Base-by-base conservation (phyloP, 1,140 invertebrate genomes). In the Diorhabda sublineata region DNA sequence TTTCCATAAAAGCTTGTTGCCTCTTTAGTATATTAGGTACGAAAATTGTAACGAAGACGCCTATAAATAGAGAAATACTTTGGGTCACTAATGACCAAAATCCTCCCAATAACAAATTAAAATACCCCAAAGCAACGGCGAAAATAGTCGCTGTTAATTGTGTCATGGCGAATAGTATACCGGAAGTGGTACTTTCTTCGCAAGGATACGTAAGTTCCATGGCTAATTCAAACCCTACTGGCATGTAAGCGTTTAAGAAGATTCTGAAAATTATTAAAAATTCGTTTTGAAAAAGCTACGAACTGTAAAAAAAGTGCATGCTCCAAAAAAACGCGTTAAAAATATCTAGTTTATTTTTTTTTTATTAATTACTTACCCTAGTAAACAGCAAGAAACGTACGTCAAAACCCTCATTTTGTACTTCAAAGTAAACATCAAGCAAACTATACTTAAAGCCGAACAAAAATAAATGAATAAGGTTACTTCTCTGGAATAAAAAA, bases 151-250 rank as follows among this genome's bases (percentile, higher is more conserved):
- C 73, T 11, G 72, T 60, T 41, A 70, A 58, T 65, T 76, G 74
- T 8, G 73, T 47, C 9, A 66, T 11, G 6, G 71, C 66, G 42
- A 72, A 64, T 3, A 76, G 60, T 8, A 52, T 52, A 5, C 74
- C 74, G 2, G 71, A 43, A 9, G 73, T 71, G 42, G 71, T 76
- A 57, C 69, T 67, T 61, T 76, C 73, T 11, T 69, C 61, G 41
- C 61, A 59, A 42, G 74, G 74, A 68, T 68, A 76, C 3, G 74
- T 73, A 44, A 76, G 65, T 59, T 76, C 74, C 42, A 69, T 70
- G 7, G 67, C 73, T 42, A 76, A 66, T 59, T 76, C 74, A 45
- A 72, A 74, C 60, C 74, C 70, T 8, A 72, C 70, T 26, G 69
- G 64, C 64, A 67, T 66, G 61, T 73, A 72, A 5, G 64, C 70